Base-by-base conservation (phyloP, 2,113 vertebrate species). In the Otus sunia region DNA sequence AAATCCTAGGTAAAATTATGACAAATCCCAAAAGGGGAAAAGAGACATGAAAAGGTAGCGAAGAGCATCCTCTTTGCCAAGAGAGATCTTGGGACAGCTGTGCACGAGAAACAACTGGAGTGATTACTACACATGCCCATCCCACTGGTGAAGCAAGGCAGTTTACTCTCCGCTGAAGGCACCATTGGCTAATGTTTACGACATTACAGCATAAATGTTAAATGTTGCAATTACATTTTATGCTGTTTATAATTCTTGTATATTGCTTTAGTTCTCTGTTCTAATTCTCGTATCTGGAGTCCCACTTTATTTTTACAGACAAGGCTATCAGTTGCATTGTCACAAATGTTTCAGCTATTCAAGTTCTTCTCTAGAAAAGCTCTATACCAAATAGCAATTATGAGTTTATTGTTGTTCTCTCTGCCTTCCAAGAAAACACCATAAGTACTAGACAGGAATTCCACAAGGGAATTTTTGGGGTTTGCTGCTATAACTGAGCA, bases 221-320 rank as follows among this genome's bases (percentile, higher is more conserved):
- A 96, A 93, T 83, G 59, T 79, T 63, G 75, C 92, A 94, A 96
- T 97, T 94, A 94, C 66, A 62, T 96, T 95, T 95, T 91, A 89
- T 0, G 0, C 82, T 75, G 43, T 63, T 95, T 88, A 26, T 77
- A 90, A 67, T 67, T 67, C 68, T 41, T 64, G 17, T 52, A 17
- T 17, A 77, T 55, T 77, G 85, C 85, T 88, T 92, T 78, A 60
- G 39, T 71, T 71, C 55, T 74, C 56, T 77, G 49, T 63, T 92
- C 62, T 71, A 77, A 88, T 52, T 88, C 82, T 90, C 29, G 0
- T 60, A 92, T n/a, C 74, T 30, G 17, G 53, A 88, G 43, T 49
- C 88, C 68, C 21, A 47, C 68, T 79, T 91, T 45, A 19, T 73
- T 93, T 88, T 90, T 52, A 43, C 88, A 80, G 43, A 82, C 36